Evolutionary conservation across 2,113 vertebrate genomes (phyloP), one percentile per base, ranked within the genome.

Genomic region (Coreoperca whiteheadi): DNA sequence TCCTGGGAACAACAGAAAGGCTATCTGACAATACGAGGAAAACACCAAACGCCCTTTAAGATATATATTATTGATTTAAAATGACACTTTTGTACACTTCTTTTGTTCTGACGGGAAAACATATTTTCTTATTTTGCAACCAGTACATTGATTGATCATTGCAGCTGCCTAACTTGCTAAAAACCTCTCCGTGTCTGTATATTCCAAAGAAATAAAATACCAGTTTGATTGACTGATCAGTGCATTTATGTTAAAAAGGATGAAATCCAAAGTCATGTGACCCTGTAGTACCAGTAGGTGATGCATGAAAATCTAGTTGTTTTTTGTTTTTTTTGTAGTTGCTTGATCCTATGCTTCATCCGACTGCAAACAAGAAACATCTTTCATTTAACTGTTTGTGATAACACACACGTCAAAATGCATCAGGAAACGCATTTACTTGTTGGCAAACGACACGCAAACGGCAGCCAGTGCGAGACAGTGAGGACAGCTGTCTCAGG

Each of bases 21-120:
- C 94, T 96, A 94, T 93, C 85, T 77, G 93, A 96, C 94, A 93
- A 94, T 92, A 96, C 94, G 72, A 94, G 93, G 91, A 94, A 92
- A 95, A 96, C 95, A 96, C 93, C 90, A 92, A 94, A 95, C 90
- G 92, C 91, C 95, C 94, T 95, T 95, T 91, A 90, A 91, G 89
- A 94, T 94, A 95, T 94, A 94, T 89, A 87, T 88, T 91, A 88
- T 86, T 77, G 77, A 92, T 94, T 95, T 94, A 91, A 93, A 95
- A 95, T 94, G 89, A 95, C 90, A 95, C 89, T 94, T n/a, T 93
- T 94, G 74, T 95, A 95, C 93, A 94, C 51, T n/a, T 91, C 50
- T 91, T 94, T 93, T 94, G 87, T 91, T 93, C 83, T 92, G 82
- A 89, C 85, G 83, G 77, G 73, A 91, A 94, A 92, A 87, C 77